A percentile compares a stretch with the other conserved stretches of the same genome.
These are phyloP conservation scores for Orchesella cincta DNA, from an alignment of 1,140 invertebrate genomes.

Conservation along the genomic window DNA sequence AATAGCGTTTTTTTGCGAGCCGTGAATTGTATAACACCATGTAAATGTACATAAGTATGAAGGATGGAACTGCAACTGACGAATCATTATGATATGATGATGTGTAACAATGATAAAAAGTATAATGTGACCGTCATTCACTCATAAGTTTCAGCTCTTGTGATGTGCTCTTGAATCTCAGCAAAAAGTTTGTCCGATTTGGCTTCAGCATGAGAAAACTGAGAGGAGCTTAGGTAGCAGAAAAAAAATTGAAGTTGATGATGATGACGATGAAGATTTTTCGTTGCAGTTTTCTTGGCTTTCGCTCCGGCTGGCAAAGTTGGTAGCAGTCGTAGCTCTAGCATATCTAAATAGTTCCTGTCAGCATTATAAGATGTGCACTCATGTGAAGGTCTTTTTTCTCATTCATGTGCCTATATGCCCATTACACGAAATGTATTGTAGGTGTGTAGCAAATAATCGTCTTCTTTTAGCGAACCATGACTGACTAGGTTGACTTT, in stretches of 20 bases:
- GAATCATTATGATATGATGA: too few species aligned
- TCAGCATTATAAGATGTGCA: not conserved
- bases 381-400: not conserved
- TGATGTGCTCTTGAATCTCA: too few species aligned
- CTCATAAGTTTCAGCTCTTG: not conserved
- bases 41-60: not conserved
- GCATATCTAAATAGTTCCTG: conserved; percentile 24
- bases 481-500: conserved; percentile 5
- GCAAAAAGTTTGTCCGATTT: not conserved
- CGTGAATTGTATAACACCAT: not conserved
- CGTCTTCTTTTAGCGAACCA: conserved; percentile 19
- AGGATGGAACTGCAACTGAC: too few species aligned
- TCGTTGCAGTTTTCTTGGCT: conserved; percentile 4
- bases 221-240: too few species aligned
- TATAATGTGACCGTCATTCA: not conserved
- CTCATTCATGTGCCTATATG: not conserved
- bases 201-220: too few species aligned
- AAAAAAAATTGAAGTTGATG: conserved; percentile 1
- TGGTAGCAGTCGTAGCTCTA: not conserved
- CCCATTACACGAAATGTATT: not conserved
- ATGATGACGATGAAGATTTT: conserved; percentile 5
- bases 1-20: not conserved
- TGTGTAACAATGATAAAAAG: not conserved
- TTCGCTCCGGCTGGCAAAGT: not conserved
- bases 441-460: conserved; percentile 15